phyloP scores from a whole-genome alignment of 2,888 invertebrate species.

The Cheilosia vulpina region DNA sequence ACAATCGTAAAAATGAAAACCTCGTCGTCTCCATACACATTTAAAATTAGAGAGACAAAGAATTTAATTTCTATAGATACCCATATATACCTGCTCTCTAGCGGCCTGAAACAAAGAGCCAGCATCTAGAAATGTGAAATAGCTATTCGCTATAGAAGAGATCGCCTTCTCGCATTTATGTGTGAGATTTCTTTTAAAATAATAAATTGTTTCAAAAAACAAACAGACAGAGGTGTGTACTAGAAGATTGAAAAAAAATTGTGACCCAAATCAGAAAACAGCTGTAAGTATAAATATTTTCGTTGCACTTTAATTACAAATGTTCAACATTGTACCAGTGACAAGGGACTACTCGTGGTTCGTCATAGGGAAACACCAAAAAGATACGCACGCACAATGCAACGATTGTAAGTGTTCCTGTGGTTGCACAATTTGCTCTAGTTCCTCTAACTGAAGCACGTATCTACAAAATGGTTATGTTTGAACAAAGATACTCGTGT shows the following conservation, averaged over 20 bases:
- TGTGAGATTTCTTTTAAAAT: conserved; percentile 59
- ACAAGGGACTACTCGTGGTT: conserved; percentile 23
- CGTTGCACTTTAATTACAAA: conserved; percentile 59
- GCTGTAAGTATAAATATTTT: neutral
- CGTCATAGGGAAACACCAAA: neutral
- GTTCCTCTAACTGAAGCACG: conserved; percentile 1
- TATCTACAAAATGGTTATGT: neutral
- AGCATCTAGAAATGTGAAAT: too few relatives aligned
- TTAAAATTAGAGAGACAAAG: conserved; percentile 57
- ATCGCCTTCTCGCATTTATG: conserved; percentile 43
- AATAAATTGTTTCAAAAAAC: conserved; percentile 35
- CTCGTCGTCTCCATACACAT: conserved; percentile 8
- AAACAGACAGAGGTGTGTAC: conserved; percentile 4
- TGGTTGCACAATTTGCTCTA: conserved; percentile 31
- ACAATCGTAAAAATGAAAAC: neutral
- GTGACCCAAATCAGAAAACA: conserved; percentile 42
- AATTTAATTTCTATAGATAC: conserved; percentile 34
- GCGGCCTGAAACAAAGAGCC: neutral
- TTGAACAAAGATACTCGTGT: conserved; percentile 30
- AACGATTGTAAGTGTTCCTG: conserved; percentile 18
- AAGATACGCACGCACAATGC: conserved; percentile 14
- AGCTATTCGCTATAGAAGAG: neutral
- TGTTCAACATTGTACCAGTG: conserved; percentile 42
- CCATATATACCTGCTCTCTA: conserved; percentile 10
- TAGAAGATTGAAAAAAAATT: conserved; percentile 20